A percentile compares a stretch with the other conserved stretches of the same genome.
phyloP scores from a whole-genome alignment of 2,888 invertebrate species.

The Germaria angustata region DNA sequence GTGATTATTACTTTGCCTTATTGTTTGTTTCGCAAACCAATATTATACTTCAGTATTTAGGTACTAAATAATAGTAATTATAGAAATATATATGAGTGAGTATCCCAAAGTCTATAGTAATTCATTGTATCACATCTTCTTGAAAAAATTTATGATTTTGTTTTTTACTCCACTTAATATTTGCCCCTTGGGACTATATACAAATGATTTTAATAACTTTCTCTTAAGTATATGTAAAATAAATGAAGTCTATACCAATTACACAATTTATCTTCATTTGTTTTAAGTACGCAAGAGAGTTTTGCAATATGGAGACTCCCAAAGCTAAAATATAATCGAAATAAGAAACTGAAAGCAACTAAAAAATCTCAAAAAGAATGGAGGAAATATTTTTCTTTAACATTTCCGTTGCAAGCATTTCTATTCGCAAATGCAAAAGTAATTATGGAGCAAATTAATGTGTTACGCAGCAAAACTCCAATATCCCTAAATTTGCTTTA shows the following conservation, averaged over 20 bases:
- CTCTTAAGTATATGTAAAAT: background rate
- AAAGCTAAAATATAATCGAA: background rate
- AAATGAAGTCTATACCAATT: conserved; percentile 61
- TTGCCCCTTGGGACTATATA: background rate
- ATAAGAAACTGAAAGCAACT: background rate
- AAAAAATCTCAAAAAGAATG: too few relatives aligned
- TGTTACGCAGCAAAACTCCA: conserved; percentile 70
- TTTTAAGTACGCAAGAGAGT: background rate
- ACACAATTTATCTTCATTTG: conserved; percentile 68
- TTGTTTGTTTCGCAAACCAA: too few relatives aligned
- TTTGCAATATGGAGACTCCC: background rate
- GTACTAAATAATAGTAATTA: conserved; percentile 20
- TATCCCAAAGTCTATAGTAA: background rate
- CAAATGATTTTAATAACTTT: background rate
- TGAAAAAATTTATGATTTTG: conserved; percentile 50
- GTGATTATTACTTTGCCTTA: too few relatives aligned
- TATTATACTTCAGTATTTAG: too few relatives aligned
- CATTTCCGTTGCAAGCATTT: background rate
- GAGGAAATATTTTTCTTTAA: background rate
- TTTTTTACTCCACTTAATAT: background rate
- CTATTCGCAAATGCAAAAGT: background rate
- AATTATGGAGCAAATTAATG: conserved; percentile 1
- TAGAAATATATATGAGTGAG: background rate
- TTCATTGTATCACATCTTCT: conserved; percentile 9
- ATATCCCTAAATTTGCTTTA: conserved; percentile 77